Evolutionary conservation across 2,888 invertebrate genomes (phyloP), one percentile per base, ranked within the genome.

Genomic region (Scaptomyza cyrtandrae): DNA sequence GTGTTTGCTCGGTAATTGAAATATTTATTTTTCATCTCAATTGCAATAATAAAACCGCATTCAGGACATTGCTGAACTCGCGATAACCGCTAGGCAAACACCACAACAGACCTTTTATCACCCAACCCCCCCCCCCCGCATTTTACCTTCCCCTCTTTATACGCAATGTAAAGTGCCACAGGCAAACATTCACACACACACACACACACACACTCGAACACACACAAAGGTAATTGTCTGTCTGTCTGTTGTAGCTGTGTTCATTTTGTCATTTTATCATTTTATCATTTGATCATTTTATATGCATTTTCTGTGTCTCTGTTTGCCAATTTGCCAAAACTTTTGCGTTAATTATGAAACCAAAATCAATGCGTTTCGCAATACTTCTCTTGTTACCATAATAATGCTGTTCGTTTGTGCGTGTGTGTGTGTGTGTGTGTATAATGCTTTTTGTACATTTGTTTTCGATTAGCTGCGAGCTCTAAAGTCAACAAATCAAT

Each of bases 11-110:
- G 45, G 66, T 89, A 85, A 89, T 87, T 89, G 86, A 72, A 85
- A 85, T 87, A 89, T 85, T 89, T 85, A 89, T 85, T 78, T 87
- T 88, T 72, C 88, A 88, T 85, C 67, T 81, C 73, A 74, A 86
- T 86, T 74, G 84, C 74, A 83, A 83, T 88, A 77, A 83, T 76
- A 70, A 78, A 87, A 78, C 86, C 82, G 59, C 88, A 71, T 31
- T 10, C 41, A 70, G 72, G 57, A 63, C 71, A 63, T 77, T 62
- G 63, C 77, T 68, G 76, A 75, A 62, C 61, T 58, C 69, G 75
- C 75, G 63, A 49, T 78, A 29, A 61, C 75, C 69, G 54, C 35
- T 31, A 58, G 78, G 78, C 75, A 68, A 78, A 67, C 68, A 41
- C 55, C 60, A 66, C 27, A 52, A 43, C 54, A 44, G 9, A 49